phyloP scores from a whole-genome alignment of 2,113 vertebrate genomes.

The Onychostoma macrolepis region DNA sequence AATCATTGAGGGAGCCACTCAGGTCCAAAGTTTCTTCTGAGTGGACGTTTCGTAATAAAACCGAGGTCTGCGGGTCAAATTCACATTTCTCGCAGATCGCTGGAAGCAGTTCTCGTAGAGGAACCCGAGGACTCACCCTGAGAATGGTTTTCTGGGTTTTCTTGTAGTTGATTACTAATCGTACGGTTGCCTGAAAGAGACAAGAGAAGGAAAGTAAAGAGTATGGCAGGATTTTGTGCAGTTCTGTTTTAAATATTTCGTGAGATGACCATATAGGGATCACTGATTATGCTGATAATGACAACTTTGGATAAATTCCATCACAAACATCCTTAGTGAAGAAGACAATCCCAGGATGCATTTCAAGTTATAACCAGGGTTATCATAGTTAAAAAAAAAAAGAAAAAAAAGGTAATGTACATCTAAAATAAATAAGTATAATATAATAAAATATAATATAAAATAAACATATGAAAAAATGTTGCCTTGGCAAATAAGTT shows the following conservation, averaged over 20 bases:
- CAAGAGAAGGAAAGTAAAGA: constrained; percentile 41
- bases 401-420: too few relatives aligned
- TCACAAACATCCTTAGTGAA: background rate
- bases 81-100: constrained; percentile 95
- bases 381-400: too few relatives aligned
- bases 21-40: constrained; percentile 85
- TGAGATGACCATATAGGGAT: background rate
- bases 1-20: constrained; percentile 88
- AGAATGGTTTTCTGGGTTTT: constrained; percentile 94
- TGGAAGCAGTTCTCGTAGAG: constrained; percentile 82
- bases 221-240: background rate
- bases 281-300: too few relatives aligned
- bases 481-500: too few relatives aligned
- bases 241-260: background rate
- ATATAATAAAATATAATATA: too few relatives aligned
- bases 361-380: background rate
- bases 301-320: background rate
- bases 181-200: constrained; percentile 86
- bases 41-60: constrained; percentile 85
- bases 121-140: constrained; percentile 86
- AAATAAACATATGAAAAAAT: too few relatives aligned
- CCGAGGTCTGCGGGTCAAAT: constrained; percentile 83
- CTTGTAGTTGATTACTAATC: constrained; percentile 95
- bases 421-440: too few relatives aligned
- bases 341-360: background rate